Evolutionary conservation across 2,797 vertebrate genomes (phyloP), one percentile per base, ranked within the genome.

Genomic region (Amazona finschi): DNA sequence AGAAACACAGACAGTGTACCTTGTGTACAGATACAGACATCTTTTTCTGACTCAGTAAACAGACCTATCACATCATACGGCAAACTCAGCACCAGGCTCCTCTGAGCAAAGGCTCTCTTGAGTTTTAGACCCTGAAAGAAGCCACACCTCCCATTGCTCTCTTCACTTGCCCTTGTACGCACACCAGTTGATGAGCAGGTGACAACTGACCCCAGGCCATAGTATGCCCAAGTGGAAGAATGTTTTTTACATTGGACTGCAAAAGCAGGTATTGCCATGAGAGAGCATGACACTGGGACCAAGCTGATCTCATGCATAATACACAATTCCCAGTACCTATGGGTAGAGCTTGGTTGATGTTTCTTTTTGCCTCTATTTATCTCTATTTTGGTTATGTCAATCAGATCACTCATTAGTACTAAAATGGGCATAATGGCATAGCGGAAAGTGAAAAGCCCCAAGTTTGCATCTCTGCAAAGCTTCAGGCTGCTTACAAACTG

Each of bases 31-130:
- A 39, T 14, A 66, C 0, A 62, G 43, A 5, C 27, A 46, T 36
- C 27, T 47, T 57, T 39, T 44, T 30, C 58, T 70, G 46, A 65
- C 28, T 46, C 21, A 18, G 14, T 17, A 53, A 75, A 60, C 49
- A 43, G 11, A 53, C 3, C 1, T 15, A 43, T 38, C 39, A 3
- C 46, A 60, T 18, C 39, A 11, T 12, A 27, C 0, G 0, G 28
- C 0, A 0, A n/a, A 6, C 27, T 66, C 46, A 9, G 53, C 21
- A 71, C 21, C 39, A 60, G 31, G 46, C 52, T 43, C 74, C 52
- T 71, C 30, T 3, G 7, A 71, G 55, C 30, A 69, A 84, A 57
- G 41, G 28, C 30, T 62, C n/a, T 73, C 72, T 16, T 6, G 33
- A 64, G 8, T 27, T 72, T 47, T 24, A n/a, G 31, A 36, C n/a